These are phyloP conservation scores for Sebastes iracundus DNA, from an alignment of 2,797 vertebrate species.

Conservation along the genomic window DNA sequence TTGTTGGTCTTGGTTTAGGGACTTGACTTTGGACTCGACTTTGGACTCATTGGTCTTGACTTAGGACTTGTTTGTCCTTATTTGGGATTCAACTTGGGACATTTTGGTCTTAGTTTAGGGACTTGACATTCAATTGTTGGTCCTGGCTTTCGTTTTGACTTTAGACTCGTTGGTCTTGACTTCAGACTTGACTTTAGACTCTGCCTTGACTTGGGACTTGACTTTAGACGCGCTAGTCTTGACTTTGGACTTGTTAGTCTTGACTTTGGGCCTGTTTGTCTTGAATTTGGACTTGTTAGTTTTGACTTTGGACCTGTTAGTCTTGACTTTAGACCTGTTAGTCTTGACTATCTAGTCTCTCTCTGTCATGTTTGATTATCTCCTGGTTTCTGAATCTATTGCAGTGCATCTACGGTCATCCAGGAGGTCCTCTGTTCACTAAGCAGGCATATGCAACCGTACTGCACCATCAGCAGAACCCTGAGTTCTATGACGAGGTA, in stretches of 20 bases:
- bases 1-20: accelerated
- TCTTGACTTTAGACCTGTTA: background rate
- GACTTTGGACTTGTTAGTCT: background rate
- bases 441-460: slow-evolving; percentile 90
- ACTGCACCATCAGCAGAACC: slow-evolving; percentile 97
- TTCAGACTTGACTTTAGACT: background rate
- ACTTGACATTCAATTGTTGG: background rate
- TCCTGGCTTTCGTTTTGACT: background rate
- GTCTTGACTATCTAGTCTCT: background rate
- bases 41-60: background rate
- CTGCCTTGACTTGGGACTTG: background rate
- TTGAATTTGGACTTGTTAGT: background rate
- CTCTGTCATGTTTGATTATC: background rate
- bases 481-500: slow-evolving; percentile 98
- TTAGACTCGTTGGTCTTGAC: accelerated
- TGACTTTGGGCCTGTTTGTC: background rate
- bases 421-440: slow-evolving; percentile 89
- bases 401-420: slow-evolving; percentile 95
- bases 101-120: background rate
- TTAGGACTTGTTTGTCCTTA: background rate
- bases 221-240: accelerated
- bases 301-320: background rate
- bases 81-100: accelerated
- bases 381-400: background rate
- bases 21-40: background rate